These are phyloP conservation scores for Micropterix aruncella DNA, from an alignment of 2,888 invertebrate species.

Conservation along the genomic window DNA sequence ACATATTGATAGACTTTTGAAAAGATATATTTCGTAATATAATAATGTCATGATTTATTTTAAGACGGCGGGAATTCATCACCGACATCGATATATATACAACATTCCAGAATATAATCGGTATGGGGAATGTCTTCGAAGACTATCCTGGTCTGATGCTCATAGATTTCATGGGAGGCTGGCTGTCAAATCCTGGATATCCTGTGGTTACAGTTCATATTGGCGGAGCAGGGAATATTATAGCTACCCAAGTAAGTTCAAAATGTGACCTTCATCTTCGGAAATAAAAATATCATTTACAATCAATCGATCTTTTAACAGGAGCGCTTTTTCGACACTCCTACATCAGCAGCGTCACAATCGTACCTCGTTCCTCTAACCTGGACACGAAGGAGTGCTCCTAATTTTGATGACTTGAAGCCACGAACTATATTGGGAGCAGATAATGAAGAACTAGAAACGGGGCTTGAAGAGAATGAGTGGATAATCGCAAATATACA, in stretches of 20 bases:
- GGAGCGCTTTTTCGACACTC: not conserved
- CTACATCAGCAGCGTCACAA: not conserved
- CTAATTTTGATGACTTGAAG: not conserved
- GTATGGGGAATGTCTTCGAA: not conserved
- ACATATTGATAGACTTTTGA: too few species aligned
- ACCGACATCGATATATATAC: too few species aligned
- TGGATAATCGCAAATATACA: constrained; percentile 46
- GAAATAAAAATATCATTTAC: too few species aligned
- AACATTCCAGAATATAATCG: too few species aligned
- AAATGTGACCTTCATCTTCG: too few species aligned
- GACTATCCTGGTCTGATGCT: not conserved
- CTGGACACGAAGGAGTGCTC: not conserved
- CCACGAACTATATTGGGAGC: not conserved
- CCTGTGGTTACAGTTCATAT: not conserved
- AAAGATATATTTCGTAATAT: too few species aligned
- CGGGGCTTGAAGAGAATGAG: constrained; percentile 17
- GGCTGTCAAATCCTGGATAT: not conserved
- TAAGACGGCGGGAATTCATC: too few species aligned
- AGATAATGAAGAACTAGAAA: not conserved
- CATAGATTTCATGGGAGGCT: not conserved
- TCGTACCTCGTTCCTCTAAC: not conserved
- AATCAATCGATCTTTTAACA: too few species aligned
- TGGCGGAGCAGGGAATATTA: not conserved
- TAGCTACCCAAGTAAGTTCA: not conserved
- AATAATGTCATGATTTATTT: too few species aligned